Percentiles rank a stretch among this genome's conserved stretches.
phyloP scores from a whole-genome alignment of 2,797 vertebrate genomes.

The Mus spretus region DNA sequence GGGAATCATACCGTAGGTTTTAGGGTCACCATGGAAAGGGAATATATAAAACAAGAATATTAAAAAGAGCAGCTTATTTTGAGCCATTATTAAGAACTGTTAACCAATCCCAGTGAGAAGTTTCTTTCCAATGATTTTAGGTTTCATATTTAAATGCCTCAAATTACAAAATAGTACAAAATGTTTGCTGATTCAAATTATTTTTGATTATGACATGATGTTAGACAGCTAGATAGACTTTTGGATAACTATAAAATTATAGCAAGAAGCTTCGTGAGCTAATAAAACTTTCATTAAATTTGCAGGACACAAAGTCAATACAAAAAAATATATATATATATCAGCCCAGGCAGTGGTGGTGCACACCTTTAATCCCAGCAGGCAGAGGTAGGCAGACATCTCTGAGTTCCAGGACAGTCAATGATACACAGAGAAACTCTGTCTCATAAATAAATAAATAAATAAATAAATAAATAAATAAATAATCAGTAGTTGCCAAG shows the following conservation, averaged over 20 bases:
- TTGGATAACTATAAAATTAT: not conserved
- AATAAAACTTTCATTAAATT: slow-evolving; percentile 11
- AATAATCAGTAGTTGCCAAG: too few relatives aligned
- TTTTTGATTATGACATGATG: not conserved
- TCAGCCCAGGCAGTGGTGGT: too few relatives aligned
- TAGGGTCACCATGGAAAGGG: not conserved
- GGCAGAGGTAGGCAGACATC: too few relatives aligned
- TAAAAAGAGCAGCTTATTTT: not conserved
- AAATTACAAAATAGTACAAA: slow-evolving; percentile 30
- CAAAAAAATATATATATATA: too few relatives aligned
- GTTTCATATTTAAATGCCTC: slow-evolving; percentile 15
- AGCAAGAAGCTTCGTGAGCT: not conserved
- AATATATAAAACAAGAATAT: not conserved
- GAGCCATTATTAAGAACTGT: not conserved
- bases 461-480: too few relatives aligned
- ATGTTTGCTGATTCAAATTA: slow-evolving; percentile 31
- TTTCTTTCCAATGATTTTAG: slow-evolving; percentile 9
- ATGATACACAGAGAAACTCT: too few relatives aligned
- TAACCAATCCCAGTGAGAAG: slow-evolving; percentile 16
- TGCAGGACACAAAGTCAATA: too few relatives aligned
- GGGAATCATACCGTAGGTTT: not conserved
- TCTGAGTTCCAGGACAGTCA: too few relatives aligned
- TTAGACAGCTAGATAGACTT: not conserved
- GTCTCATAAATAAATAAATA: not conserved
- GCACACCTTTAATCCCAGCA: too few relatives aligned